Evolutionary conservation across 2,113 vertebrate genomes (phyloP).

Genomic region (Hyperopisus bebe): DNA sequence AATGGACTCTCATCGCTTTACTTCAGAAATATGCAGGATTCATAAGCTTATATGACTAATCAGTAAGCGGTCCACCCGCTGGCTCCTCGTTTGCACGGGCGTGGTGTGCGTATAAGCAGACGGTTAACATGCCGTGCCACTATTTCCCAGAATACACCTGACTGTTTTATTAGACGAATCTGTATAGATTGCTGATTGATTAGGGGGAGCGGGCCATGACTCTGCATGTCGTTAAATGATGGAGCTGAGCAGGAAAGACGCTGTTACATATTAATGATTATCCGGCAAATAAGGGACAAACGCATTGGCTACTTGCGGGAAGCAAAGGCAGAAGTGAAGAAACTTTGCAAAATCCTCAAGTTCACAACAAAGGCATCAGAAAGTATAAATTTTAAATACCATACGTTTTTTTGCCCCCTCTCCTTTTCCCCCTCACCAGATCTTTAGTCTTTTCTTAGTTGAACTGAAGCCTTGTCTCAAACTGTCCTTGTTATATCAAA

Average conservation of each 20-base stretch:
- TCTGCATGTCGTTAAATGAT: constrained; percentile 78
- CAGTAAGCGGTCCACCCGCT: background rate
- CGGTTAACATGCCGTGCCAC: constrained; percentile 76
- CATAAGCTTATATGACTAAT: background rate
- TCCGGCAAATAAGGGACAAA: constrained; percentile 47
- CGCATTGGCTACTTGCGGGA: constrained; percentile 44
- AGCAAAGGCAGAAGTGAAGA: constrained; percentile 71
- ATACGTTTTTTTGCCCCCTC: constrained; percentile 72
- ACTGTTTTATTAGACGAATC: constrained; percentile 80
- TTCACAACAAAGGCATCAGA: constrained; percentile 99
- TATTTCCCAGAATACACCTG: constrained; percentile 80
- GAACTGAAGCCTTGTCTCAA: constrained; percentile 90
- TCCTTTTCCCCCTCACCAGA: constrained; percentile 67
- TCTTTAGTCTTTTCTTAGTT: constrained; percentile 83
- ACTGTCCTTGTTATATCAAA: constrained; percentile 96
- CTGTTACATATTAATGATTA: constrained; percentile 65
- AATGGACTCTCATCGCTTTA: background rate
- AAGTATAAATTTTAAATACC: constrained; percentile 99
- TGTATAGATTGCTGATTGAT: constrained; percentile 78
- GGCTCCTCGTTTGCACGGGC: constrained; percentile 42
- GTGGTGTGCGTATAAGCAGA: constrained; percentile 65
- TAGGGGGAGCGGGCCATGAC: constrained; percentile 72
- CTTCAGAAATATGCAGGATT: background rate
- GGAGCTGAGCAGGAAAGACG: constrained; percentile 60
- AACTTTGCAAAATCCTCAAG: constrained; percentile 86